Conservation (phyloP, 2,888 invertebrate species). For the Adineta ricciae region DNA sequence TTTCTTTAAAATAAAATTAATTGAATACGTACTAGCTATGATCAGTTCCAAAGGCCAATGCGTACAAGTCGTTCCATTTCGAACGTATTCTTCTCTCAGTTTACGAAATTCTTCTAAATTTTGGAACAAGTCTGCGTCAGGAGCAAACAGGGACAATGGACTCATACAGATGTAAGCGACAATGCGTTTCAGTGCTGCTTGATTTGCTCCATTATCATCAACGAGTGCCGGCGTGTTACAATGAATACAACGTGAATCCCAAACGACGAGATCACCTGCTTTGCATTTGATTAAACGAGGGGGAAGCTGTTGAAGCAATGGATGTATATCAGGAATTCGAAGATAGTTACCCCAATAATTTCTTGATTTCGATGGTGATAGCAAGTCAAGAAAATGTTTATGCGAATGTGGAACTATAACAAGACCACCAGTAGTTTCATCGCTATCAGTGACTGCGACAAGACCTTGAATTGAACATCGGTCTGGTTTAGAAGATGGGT, state of each 20-base stretch:
- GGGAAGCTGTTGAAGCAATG: neutral
- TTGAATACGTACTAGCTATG: neutral
- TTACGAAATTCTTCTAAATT: neutral
- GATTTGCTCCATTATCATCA: neutral
- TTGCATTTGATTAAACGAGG: neutral
- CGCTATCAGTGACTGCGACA: neutral
- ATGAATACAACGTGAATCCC: slow-evolving; percentile 11
- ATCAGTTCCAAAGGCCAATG: neutral
- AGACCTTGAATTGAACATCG: slow-evolving; percentile 18
- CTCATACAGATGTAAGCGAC: neutral
- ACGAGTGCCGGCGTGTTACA: neutral
- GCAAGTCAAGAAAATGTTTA: neutral
- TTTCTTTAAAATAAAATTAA: neutral
- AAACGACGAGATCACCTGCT: neutral
- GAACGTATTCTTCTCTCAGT: neutral
- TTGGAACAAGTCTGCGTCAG: neutral
- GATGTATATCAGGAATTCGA: neutral
- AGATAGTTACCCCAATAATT: neutral
- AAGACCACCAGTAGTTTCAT: slow-evolving; percentile 12
- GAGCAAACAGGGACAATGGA: neutral
- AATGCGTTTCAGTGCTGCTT: neutral
- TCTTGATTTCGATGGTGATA: too few relatives aligned
- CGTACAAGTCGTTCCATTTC: neutral
- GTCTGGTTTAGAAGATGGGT: neutral
- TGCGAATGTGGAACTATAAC: neutral